These are phyloP conservation scores for Ammodytes marinus DNA, from an alignment of 2,113 vertebrate species.

Conservation along the genomic window DNA sequence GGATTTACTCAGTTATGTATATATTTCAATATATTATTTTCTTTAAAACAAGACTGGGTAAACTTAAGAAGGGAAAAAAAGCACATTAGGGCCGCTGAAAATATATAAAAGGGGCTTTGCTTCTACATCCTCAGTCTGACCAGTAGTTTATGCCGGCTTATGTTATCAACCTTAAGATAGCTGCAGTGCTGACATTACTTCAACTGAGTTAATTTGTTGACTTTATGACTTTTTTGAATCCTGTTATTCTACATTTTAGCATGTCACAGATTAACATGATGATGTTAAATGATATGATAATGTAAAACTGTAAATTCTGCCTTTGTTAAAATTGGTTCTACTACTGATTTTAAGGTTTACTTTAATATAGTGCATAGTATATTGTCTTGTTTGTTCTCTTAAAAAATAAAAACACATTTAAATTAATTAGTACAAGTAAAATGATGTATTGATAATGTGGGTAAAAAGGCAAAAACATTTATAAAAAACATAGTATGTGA, in stretches of 20 bases:
- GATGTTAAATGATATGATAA: not conserved
- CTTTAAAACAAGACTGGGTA: not conserved
- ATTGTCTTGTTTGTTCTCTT: not conserved
- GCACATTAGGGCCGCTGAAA: no score
- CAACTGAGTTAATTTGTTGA: not conserved
- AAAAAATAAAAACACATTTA: not conserved
- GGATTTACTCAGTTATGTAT: no score
- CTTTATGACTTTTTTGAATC: not conserved
- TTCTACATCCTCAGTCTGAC: not conserved
- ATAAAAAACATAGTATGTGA: not conserved
- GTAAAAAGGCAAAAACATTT: not conserved
- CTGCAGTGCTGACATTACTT: not conserved
- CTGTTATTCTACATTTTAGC: not conserved
- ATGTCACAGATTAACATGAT: not conserved
- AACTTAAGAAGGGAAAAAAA: not conserved
- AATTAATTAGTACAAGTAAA: not conserved
- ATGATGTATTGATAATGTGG: not conserved
- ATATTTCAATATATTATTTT: not conserved
- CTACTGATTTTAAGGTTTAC: not conserved
- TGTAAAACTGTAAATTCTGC: not conserved
- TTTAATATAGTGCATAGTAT: not conserved
- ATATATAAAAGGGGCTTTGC: not conserved
- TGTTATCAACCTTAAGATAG: not conserved
- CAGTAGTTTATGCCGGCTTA: not conserved
- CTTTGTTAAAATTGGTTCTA: not conserved